A percentile compares a stretch with the other conserved stretches of the same genome.
phyloP scores from a whole-genome alignment of 2,113 vertebrate genomes.

The Thamnophis sirtalis region DNA sequence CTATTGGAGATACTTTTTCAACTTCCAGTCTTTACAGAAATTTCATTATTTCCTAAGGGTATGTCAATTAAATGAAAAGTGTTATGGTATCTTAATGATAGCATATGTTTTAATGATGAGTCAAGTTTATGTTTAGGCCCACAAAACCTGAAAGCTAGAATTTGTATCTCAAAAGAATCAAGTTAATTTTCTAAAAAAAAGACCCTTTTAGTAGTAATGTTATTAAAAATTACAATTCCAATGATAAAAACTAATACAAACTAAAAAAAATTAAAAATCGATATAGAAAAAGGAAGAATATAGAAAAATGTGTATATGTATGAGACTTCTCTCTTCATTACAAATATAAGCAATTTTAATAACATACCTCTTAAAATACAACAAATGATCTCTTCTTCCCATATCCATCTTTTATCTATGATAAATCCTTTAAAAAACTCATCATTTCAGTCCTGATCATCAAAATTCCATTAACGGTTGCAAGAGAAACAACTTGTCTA shows the following conservation, averaged over 20 bases:
- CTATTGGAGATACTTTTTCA: neutral
- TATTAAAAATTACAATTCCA: neutral
- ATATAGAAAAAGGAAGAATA: neutral
- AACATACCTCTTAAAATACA: neutral
- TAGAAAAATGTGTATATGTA: neutral
- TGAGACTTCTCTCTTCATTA: neutral
- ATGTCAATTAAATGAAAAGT: neutral
- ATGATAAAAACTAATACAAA: neutral
- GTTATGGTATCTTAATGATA: neutral
- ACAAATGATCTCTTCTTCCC: neutral
- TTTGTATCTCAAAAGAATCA: neutral
- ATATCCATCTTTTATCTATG: neutral
- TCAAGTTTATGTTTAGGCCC: neutral
- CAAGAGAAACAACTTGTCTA: neutral
- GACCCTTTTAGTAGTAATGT: neutral
- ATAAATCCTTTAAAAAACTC: neutral
- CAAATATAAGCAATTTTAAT: neutral
- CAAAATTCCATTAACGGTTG: neutral
- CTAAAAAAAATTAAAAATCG: neutral
- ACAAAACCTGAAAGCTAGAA: neutral
- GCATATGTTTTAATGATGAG: neutral
- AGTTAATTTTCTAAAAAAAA: neutral
- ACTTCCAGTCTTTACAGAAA: neutral
- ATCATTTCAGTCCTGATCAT: neutral
- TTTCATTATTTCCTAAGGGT: neutral